Conservation (phyloP, 2,888 invertebrate species). For the Callinectes sapidus region DNA sequence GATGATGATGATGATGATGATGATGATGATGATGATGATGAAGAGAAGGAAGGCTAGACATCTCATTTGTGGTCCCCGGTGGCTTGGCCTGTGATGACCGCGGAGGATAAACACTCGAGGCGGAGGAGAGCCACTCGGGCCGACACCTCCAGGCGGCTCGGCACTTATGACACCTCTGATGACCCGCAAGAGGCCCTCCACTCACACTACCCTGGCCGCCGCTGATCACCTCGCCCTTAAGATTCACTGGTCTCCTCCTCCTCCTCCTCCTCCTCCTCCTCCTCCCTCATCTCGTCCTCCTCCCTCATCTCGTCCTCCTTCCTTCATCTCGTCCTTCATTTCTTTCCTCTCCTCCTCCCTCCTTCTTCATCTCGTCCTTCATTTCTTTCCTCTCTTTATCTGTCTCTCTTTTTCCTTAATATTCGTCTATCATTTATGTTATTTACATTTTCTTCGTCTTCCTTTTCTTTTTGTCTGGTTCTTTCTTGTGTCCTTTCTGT, state of each 20-base stretch:
- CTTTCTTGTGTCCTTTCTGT: no score
- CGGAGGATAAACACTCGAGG: constrained; percentile 44
- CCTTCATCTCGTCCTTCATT: not conserved
- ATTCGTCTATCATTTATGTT: no score
- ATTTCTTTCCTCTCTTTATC: not conserved
- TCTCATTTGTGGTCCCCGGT: not conserved
- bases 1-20: no score
- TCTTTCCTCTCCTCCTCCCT: not conserved
- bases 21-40: not conserved
- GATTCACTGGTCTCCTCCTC: not conserved
- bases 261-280: not conserved
- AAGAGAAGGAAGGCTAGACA: not conserved
- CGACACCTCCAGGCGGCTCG: constrained; percentile 44
- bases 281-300: not conserved
- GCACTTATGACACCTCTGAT: constrained; percentile 34
- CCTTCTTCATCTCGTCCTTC: not conserved
- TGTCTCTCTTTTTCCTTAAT: not conserved
- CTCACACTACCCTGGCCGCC: not conserved
- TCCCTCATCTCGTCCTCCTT: no score
- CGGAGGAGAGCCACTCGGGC: constrained; percentile 13
- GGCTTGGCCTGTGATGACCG: constrained; percentile 35
- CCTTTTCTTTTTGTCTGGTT: no score
- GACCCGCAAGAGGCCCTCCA: constrained; percentile 39
- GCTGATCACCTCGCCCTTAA: constrained; percentile 19
- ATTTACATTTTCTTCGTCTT: no score